Evolutionary conservation across 2,113 vertebrate genomes (phyloP).

Genomic region (Clarias macrocephalus): DNA sequence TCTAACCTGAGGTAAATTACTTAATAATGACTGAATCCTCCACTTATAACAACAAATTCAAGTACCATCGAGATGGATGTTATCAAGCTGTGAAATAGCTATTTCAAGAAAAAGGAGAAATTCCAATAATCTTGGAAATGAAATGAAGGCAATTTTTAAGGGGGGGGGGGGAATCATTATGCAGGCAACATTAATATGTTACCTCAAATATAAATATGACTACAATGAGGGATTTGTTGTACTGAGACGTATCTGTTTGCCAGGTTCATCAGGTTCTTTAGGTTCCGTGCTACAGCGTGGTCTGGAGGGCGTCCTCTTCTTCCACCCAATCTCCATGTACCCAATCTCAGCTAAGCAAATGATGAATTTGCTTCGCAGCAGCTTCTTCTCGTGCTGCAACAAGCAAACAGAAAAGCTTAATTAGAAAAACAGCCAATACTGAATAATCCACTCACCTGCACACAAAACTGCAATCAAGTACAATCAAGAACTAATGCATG

Average conservation of each 20-base stretch:
- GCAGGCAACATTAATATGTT: neutral
- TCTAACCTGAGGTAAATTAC: conserved; percentile 16
- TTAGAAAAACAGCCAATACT: conserved; percentile 39
- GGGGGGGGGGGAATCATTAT: neutral
- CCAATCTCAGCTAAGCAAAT: conserved; percentile 20
- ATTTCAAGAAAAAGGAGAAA: conserved; percentile 29
- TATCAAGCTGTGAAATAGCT: conserved; percentile 19
- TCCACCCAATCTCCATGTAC: neutral
- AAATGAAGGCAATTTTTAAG: conserved; percentile 20
- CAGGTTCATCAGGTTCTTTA: neutral
- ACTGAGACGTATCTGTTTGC: neutral
- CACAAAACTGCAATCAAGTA: neutral
- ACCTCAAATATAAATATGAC: neutral
- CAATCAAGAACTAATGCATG: too few species aligned
- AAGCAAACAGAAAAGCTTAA: conserved; percentile 22
- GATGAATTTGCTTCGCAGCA: conserved; percentile 3
- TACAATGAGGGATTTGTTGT: neutral
- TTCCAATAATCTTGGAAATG: conserved; percentile 14
- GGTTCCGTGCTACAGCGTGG: neutral
- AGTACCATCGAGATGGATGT: conserved; percentile 11
- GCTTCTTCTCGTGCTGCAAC: neutral
- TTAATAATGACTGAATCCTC: conserved; percentile 16
- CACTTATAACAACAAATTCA: conserved; percentile 7
- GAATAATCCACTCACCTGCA: conserved; percentile 42
- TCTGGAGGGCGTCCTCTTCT: neutral